Evolutionary conservation across 1,140 invertebrate genomes (phyloP), one percentile per base, ranked within the genome.

Genomic region (Halyomorpha halys): DNA sequence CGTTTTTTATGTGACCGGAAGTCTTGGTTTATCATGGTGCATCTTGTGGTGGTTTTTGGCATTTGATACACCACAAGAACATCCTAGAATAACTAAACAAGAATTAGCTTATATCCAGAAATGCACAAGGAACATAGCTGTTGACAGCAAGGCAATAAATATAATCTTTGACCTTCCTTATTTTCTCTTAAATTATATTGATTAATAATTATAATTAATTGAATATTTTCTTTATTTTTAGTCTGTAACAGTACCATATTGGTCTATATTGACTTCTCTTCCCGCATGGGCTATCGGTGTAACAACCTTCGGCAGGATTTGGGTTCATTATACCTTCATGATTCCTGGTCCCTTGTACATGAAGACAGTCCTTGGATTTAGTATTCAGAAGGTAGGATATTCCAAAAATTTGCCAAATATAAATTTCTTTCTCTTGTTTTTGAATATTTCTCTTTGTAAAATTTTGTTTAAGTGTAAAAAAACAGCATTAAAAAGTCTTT

Each of bases 201-300:
- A 56, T 30, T 15, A 18, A 53, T 59, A 27, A 23, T 59, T 59
- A 21, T 34, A n/a, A 21, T 59, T 59, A 59, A 23, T 9, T 59
- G 18, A 11, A n/a, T n/a, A n/a, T 64, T 21, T 59, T 23, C 44
- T 66, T 60, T 59, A 56, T 64, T 65, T 68, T 59, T 59, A 72
- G 71, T 68, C 71, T 62, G 69, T 77, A 69, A 70, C 72, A 44
- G 83, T 85, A 15, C 90, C 91, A 14, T 93, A 90, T 89, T 76
- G 75, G 53, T 73, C 79, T 6, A 90, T 95, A 54, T 75, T 93
- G 14, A 86, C 75, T 9, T 92, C 89, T 0, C 71, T 80, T 64
- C 86, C 90, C 13, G 85, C 89, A 5, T 92, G 88, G 89, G 84
- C 90, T 0, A 87, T 94, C 69, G 82, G 80, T 9, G 80, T 86